phyloP scores from a whole-genome alignment of 2,888 invertebrate species.

The Calameuta filiformis region DNA sequence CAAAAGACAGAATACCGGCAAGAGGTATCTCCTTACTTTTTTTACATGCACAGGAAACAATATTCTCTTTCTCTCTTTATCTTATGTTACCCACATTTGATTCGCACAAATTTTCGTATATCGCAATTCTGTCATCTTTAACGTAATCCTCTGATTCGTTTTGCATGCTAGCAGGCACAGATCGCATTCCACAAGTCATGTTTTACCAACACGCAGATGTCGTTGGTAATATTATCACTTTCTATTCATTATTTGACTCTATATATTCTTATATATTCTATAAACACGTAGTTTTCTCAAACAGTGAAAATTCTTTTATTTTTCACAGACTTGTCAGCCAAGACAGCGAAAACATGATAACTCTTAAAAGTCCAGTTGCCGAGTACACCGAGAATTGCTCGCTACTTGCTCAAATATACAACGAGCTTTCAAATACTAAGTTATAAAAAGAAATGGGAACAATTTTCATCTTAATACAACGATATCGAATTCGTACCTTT shows the following conservation, averaged over 20 bases:
- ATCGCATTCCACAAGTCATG: conserved; percentile 49
- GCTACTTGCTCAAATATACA: conserved; percentile 58
- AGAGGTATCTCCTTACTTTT: conserved; percentile 44
- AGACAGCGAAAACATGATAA: conserved; percentile 49
- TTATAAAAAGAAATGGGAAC: conserved; percentile 49
- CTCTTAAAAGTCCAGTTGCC: conserved; percentile 49
- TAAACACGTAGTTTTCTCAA: neutral
- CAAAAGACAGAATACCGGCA: conserved; percentile 51
- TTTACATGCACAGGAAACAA: neutral
- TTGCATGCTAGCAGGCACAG: conserved; percentile 58
- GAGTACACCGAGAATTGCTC: conserved; percentile 47
- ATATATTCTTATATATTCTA: neutral
- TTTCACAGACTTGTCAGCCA: conserved; percentile 48
- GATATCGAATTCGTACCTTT: conserved; percentile 32
- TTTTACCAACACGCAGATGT: conserved; percentile 45
- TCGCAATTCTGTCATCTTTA: neutral
- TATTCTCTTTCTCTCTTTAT: conserved; percentile 9
- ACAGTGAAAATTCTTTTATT: neutral
- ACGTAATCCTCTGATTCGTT: conserved; percentile 30
- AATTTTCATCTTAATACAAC: conserved; percentile 30
- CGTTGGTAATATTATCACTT: conserved; percentile 42
- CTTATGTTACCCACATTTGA: conserved; percentile 17
- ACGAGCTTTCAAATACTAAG: conserved; percentile 60
- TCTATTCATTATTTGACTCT: neutral
- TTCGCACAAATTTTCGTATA: neutral